Evolutionary conservation across 2,113 vertebrate genomes (phyloP), one percentile per base, ranked within the genome.

Genomic region (Bubo bubo): DNA sequence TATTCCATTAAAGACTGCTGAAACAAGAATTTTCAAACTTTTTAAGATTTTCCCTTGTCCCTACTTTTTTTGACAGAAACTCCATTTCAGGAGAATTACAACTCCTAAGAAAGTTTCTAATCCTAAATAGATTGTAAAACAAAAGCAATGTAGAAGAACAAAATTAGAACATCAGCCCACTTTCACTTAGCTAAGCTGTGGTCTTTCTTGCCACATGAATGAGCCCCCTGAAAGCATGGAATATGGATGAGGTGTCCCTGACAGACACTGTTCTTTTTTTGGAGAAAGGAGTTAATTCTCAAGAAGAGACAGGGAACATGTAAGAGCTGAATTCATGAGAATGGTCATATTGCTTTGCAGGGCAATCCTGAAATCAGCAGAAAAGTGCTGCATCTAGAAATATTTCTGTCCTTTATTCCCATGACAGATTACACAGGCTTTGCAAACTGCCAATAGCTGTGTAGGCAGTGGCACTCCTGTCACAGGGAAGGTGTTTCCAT

Each of bases 371-470:
- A 95, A 93, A 93, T 71, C 64, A 89, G 85, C 52, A 90, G 63
- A 41, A 91, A 88, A 93, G 45, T 77, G 52, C 85, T 90, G 71
- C 52, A 79, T 74, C 86, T 62, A 45, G 66, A 88, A 75, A 91
- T 96, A 77, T 71, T 93, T 96, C 85, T 89, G 59, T 81, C 63
- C 30, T 93, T 91, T 92, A 95, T 95, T 70, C 74, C 91, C 55
- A 34, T 92, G 90, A 96, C 86, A 0, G 8, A 94, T 95, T 85
- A 73, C 43, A 79, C 14, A 45, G 72, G 64, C 77, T 92, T 95
- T 79, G 34, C 55, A 87, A 85, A 79, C 74, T 86, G 67, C 89
- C 90, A 88, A 28, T 79, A 86, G 86, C 70, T 59, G 70, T 64
- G 71, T 62, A 67, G 79, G 81, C 93, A 93, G 86, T 60, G 53